Conservation (phyloP, 2,797 vertebrate genomes). For the Neomorphus geoffroyi region DNA sequence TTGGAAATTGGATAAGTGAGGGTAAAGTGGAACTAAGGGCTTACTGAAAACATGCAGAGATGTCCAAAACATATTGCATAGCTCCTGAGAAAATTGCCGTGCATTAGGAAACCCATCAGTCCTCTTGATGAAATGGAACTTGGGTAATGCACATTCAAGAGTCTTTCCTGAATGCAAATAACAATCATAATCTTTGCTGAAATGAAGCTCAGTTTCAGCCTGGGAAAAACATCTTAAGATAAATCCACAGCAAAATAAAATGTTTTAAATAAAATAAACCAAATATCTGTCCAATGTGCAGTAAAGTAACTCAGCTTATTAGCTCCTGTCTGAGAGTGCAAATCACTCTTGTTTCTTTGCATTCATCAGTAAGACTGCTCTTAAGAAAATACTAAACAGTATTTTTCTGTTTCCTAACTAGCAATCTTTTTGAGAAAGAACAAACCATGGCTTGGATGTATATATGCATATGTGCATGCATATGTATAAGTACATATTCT, state of each 20-base stretch:
- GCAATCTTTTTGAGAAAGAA: not conserved
- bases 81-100: not conserved
- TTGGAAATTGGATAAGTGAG: not conserved
- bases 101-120: not conserved
- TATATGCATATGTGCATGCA: not conserved
- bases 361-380: not conserved
- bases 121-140: not conserved
- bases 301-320: not conserved
- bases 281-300: not conserved
- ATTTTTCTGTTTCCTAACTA: not conserved
- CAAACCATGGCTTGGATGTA: not conserved
- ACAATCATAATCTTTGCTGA: not conserved
- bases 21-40: not conserved
- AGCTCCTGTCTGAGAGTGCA: not conserved
- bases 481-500: not conserved
- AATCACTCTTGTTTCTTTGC: not conserved
- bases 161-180: not conserved
- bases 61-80: not conserved
- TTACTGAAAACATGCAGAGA: not conserved
- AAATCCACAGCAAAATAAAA: not conserved
- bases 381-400: not conserved
- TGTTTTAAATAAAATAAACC: accelerated
- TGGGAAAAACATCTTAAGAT: not conserved
- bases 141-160: not conserved
- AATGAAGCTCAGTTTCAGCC: not conserved